phyloP scores from a whole-genome alignment of 2,888 invertebrate genomes.

The Eupithecia subfuscata region DNA sequence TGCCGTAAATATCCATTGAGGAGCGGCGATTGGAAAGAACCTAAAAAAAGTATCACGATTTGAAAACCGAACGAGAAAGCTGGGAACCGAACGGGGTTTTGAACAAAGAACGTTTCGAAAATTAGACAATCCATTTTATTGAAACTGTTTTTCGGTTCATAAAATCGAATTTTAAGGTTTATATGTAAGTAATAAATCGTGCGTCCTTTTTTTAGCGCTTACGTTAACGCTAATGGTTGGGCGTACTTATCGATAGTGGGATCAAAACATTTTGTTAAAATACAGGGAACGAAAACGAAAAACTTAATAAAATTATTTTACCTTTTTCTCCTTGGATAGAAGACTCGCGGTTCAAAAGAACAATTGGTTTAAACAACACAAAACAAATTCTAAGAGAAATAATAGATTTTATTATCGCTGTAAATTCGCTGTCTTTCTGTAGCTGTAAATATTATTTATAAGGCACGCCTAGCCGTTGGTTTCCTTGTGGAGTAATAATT shows the following conservation, averaged over 20 bases:
- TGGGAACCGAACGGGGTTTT: constrained; percentile 1
- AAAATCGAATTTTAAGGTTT: neutral
- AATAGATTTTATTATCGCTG: constrained; percentile 56
- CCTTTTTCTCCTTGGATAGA: neutral
- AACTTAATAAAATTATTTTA: too few relatives aligned
- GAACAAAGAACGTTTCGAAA: neutral
- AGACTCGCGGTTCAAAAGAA: neutral
- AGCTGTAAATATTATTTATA: constrained; percentile 38
- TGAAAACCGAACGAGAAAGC: constrained; percentile 12
- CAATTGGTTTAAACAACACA: constrained; percentile 43
- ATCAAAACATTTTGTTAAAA: neutral
- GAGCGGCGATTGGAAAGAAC: constrained; percentile 56
- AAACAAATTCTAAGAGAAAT: constrained; percentile 48
- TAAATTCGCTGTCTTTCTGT: constrained; percentile 56
- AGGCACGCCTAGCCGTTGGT: constrained; percentile 36
- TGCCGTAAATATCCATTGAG: constrained; percentile 79
- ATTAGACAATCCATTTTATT: neutral
- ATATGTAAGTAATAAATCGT: neutral
- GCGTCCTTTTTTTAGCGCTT: too few relatives aligned
- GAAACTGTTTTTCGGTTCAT: neutral
- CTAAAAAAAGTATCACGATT: constrained; percentile 22
- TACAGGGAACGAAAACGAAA: too few relatives aligned
- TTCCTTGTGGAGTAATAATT: constrained; percentile 39
- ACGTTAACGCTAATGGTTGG: too few relatives aligned
- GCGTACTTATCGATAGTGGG: too few relatives aligned